phyloP scores from a whole-genome alignment of 2,888 invertebrate genomes.

The Diogma glabrata region DNA sequence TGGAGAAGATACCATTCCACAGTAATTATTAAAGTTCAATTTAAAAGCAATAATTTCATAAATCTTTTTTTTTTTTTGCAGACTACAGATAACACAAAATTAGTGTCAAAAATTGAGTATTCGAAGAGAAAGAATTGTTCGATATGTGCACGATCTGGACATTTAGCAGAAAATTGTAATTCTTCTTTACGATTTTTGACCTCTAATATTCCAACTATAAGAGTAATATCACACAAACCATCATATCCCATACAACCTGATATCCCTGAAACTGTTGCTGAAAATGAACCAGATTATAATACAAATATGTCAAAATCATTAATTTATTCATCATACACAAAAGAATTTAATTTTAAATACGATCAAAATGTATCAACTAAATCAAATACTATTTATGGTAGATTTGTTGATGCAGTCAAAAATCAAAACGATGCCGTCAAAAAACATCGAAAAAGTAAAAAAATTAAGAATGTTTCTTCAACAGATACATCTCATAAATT shows the following conservation, averaged over 20 bases:
- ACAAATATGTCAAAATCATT: neutral
- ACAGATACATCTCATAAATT: no score
- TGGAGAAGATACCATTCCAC: conserved; percentile 68
- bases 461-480: no score
- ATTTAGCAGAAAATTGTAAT: conserved; percentile 34
- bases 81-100: conserved; percentile 37
- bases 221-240: neutral
- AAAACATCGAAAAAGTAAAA: neutral
- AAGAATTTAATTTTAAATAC: neutral
- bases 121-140: conserved; percentile 40
- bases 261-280: neutral
- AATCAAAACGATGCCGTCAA: neutral
- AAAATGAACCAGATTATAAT: no score
- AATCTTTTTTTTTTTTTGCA: conserved; percentile 25
- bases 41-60: no score
- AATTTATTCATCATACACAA: neutral
- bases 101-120: conserved; percentile 25
- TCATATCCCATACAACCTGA: neutral
- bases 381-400: neutral
- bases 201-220: neutral
- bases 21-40: no score
- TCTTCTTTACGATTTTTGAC: conserved; percentile 23
- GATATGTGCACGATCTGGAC: conserved; percentile 44
- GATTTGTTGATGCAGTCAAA: neutral
- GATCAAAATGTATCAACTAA: neutral